Evolutionary conservation across 2,888 invertebrate species (phyloP).

Genomic region (Seira musarum): DNA sequence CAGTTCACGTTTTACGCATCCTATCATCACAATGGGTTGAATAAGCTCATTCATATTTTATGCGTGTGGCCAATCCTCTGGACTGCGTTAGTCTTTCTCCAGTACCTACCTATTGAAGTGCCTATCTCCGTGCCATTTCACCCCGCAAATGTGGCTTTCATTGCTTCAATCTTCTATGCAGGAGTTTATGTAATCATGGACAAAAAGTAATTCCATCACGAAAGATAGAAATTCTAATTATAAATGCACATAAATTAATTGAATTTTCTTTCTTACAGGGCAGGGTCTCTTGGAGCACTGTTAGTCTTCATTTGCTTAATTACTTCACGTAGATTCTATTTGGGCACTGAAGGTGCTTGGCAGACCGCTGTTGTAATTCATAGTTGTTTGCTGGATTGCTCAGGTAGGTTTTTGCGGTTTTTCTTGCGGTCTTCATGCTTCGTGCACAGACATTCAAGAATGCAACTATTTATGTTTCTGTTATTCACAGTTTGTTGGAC

Average conservation of each 20-base stretch:
- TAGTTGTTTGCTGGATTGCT: slow-evolving; percentile 65
- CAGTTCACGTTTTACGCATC: slow-evolving; percentile 69
- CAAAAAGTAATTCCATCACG: slow-evolving; percentile 64
- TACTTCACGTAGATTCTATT: slow-evolving; percentile 60
- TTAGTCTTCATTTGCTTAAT: slow-evolving; percentile 63
- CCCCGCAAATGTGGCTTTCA: slow-evolving; percentile 65
- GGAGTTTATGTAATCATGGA: slow-evolving; percentile 65
- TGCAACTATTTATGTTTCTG: no score
- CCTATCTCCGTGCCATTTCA: slow-evolving; percentile 59
- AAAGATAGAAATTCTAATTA: neutral
- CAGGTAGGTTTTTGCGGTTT: no score
- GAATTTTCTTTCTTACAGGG: slow-evolving; percentile 57
- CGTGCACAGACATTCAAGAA: no score
- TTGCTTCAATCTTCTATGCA: slow-evolving; percentile 64
- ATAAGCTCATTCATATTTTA: slow-evolving; percentile 68
- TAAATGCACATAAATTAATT: neutral
- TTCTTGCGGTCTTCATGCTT: no score
- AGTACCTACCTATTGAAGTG: slow-evolving; percentile 60
- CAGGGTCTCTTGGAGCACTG: slow-evolving; percentile 65
- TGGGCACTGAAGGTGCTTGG: slow-evolving; percentile 63
- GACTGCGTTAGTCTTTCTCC: slow-evolving; percentile 64
- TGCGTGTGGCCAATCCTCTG: slow-evolving; percentile 70
- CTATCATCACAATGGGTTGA: slow-evolving; percentile 67
- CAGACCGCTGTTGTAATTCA: slow-evolving; percentile 57
- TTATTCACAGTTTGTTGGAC: slow-evolving; percentile 68